A percentile compares a stretch with the other conserved stretches of the same genome.
Conservation (phyloP, 2,888 invertebrate genomes). For the Dysmachus trigonus region DNA sequence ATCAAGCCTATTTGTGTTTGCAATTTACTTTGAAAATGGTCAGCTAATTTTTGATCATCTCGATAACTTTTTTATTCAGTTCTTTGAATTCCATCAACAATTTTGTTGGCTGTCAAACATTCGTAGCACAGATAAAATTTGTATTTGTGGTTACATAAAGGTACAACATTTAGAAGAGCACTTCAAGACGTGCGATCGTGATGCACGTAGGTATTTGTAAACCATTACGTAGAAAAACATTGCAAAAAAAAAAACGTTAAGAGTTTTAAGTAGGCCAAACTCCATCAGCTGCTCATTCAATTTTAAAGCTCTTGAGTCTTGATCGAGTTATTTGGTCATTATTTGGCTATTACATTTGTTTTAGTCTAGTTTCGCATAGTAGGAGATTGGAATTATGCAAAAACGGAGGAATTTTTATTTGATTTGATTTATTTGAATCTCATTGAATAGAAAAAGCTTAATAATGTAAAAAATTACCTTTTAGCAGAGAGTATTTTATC, state of each 20-base stretch:
- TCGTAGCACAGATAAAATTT: not conserved
- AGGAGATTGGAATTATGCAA: not conserved
- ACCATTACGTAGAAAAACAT: not conserved
- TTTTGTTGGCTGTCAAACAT: not conserved
- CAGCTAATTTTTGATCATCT: conserved; percentile 8
- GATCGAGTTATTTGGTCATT: not conserved
- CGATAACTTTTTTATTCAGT: not conserved
- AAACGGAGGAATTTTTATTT: not conserved
- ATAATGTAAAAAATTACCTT: no score
- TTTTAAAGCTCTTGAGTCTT: not conserved
- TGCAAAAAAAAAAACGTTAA: not conserved
- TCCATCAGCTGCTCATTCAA: not conserved
- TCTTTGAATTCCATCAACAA: not conserved
- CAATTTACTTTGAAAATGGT: not conserved
- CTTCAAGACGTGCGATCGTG: not conserved
- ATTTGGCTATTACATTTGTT: not conserved
- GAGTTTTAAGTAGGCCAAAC: not conserved
- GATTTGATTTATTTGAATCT: not conserved
- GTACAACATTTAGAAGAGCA: not conserved
- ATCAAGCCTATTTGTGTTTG: conserved; percentile 1
- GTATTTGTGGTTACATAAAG: not conserved
- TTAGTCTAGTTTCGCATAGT: not conserved
- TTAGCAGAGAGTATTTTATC: no score
- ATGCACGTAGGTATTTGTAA: not conserved
- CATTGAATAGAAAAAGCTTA: not conserved